A percentile compares a stretch with the other conserved stretches of the same genome.
Evolutionary conservation across 2,113 vertebrate species (phyloP).

Genomic region (Albula goreensis): DNA sequence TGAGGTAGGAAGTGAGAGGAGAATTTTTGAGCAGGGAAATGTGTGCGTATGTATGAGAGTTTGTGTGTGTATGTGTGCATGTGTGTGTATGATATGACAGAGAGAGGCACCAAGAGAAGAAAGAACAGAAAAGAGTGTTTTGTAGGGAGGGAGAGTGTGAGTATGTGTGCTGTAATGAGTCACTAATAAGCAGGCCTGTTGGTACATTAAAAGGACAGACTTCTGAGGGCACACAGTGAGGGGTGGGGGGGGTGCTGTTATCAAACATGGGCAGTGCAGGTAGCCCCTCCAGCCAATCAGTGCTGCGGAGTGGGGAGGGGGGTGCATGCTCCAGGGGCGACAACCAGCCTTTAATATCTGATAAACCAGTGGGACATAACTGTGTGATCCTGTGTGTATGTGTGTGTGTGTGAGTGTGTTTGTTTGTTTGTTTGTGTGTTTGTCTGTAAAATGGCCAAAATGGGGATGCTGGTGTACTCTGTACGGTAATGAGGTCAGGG

Average conservation of each 20-base stretch:
- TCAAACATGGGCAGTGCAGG: slow-evolving; percentile 16
- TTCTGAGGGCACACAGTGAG: slow-evolving; percentile 49
- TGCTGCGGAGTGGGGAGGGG: not conserved
- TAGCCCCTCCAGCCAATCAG: slow-evolving; percentile 8
- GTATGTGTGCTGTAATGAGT: slow-evolving; percentile 55
- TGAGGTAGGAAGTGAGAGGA: not conserved
- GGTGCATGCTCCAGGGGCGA: slow-evolving; percentile 1
- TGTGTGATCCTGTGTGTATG: not conserved
- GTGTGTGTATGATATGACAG: not conserved
- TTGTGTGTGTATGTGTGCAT: not conserved
- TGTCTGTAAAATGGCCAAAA: not conserved
- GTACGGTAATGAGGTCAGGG: not conserved
- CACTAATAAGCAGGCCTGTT: slow-evolving; percentile 63
- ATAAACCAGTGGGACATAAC: not conserved
- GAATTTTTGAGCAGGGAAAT: slow-evolving; percentile 11
- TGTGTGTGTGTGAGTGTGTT: slow-evolving; percentile 9
- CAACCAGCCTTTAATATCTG: not conserved
- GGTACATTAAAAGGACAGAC: slow-evolving; percentile 64
- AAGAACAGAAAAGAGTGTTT: not conserved
- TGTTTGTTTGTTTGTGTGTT: slow-evolving; percentile 14
- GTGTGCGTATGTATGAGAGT: not conserved
- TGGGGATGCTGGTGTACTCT: not conserved
- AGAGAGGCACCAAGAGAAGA: too few species aligned
- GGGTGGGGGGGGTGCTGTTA: slow-evolving; percentile 10
- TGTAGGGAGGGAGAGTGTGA: not conserved